Evolutionary conservation across 37 sponge, comb jelly and placozoan genomes (phyloP), one percentile per base, ranked within the genome.

Genomic region (Axinella damicornis): DNA sequence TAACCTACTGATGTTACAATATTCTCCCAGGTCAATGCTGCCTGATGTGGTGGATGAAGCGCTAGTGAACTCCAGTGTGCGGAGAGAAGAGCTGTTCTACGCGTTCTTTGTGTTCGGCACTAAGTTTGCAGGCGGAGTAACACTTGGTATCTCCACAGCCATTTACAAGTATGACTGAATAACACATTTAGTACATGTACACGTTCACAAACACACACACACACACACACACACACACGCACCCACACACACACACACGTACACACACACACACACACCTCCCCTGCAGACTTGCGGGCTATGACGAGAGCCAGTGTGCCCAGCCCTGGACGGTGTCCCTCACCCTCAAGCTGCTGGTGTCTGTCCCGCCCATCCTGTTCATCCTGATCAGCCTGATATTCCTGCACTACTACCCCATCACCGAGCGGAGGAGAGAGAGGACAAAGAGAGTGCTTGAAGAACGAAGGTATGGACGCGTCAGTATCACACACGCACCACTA

Each of bases 41-140:
- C 97, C 97, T 16, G 97, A 97, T 94, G 97, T 94, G 32, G 57
- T 94, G 0, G 97, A 97, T 39, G 71, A 83, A 20, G 95, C 92
- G 0, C 25, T 35, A 12, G 36, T 94, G 0, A 46, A 71, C 16
- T 92, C 87, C 36, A 46, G 9, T 46, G 85, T 89, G 0, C 57
- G 97, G 32, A 81, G 92, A 57, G 97, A 97, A 37, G 95, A 94
- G 69, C 77, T 97, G 35, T 97, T 94, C 58, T 97, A 92, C 77
- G 86, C 95, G 0, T 97, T 89, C 83, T 97, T 94, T 83, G 97
- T 97, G 52, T 97, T 97, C 69, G 91, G 83, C 0, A 86, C 60
- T 36, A 97, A 97, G 65, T 91, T 97, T 81, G 89, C 89, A 21
- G 72, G 84, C 56, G 97, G 97, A 25, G 56, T 97, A 34, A 89